phyloP scores from a whole-genome alignment of 2,888 invertebrate species.

The Lycia hirtaria region DNA sequence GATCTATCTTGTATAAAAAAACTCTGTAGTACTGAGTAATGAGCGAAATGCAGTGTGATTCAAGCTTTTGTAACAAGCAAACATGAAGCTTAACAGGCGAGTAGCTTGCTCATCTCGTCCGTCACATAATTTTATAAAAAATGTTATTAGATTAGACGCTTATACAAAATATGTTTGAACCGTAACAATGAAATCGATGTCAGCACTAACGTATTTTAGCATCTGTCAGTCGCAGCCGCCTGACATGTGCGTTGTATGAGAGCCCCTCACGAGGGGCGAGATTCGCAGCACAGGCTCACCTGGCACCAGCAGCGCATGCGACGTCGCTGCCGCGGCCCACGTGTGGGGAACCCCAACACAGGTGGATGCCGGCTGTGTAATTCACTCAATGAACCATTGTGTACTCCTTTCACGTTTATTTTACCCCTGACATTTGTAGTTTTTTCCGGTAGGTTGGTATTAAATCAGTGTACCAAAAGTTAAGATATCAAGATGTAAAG shows the following conservation, averaged over 20 bases:
- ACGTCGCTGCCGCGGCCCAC: slow-evolving; percentile 54
- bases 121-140: no score
- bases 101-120: no score
- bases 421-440: no score
- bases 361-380: slow-evolving; percentile 68
- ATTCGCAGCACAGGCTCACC: slow-evolving; percentile 74
- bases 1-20: no score
- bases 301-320: slow-evolving; percentile 59
- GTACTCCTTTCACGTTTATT: no score
- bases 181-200: slow-evolving; percentile 67
- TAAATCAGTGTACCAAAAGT: no score
- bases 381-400: slow-evolving; percentile 77
- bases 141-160: slow-evolving; percentile 3
- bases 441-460: no score
- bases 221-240: slow-evolving; percentile 83
- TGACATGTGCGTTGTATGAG: slow-evolving; percentile 78
- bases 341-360: slow-evolving; percentile 81
- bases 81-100: no score
- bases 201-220: slow-evolving; percentile 82
- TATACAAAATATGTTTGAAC: slow-evolving; percentile 20
- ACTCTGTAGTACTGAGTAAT: no score
- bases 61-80: no score
- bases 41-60: no score
- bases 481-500: no score
- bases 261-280: slow-evolving; percentile 75